These are phyloP conservation scores for Acanthosoma haemorrhoidale DNA, from an alignment of 2,888 invertebrate species.

Conservation along the genomic window DNA sequence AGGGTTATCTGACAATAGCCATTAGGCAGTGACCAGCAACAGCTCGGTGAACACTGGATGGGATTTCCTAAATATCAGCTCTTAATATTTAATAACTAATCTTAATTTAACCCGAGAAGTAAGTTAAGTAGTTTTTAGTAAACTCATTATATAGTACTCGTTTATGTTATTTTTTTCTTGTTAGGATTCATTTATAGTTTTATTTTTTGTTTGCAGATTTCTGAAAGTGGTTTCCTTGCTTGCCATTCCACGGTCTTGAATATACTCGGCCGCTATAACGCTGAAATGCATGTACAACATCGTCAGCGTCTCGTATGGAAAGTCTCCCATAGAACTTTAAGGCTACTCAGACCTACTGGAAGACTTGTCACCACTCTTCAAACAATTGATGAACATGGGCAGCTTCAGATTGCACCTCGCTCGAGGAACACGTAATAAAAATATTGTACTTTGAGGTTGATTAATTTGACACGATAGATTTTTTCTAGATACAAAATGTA, in stretches of 20 bases:
- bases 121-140: too few relatives aligned
- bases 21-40: too few relatives aligned
- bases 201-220: constrained; percentile 53
- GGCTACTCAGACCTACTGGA: constrained; percentile 68
- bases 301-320: constrained; percentile 72
- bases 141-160: too few relatives aligned
- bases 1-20: too few relatives aligned
- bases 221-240: constrained; percentile 57
- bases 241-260: constrained; percentile 59
- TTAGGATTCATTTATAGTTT: not conserved
- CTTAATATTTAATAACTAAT: too few relatives aligned
- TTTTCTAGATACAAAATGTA: too few relatives aligned
- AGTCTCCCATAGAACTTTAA: constrained; percentile 65
- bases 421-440: constrained; percentile 18
- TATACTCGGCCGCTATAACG: constrained; percentile 67
- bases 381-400: constrained; percentile 65
- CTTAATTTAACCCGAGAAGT: too few relatives aligned
- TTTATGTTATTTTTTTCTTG: too few relatives aligned
- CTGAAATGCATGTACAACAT: constrained; percentile 60
- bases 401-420: constrained; percentile 38
- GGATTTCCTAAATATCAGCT: too few relatives aligned
- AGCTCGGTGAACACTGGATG: too few relatives aligned
- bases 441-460: too few relatives aligned
- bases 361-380: constrained; percentile 65
- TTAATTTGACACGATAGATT: too few relatives aligned